Evolutionary conservation across 2,888 invertebrate species (phyloP), one percentile per base, ranked within the genome.

Genomic region (Catocala sponsa): DNA sequence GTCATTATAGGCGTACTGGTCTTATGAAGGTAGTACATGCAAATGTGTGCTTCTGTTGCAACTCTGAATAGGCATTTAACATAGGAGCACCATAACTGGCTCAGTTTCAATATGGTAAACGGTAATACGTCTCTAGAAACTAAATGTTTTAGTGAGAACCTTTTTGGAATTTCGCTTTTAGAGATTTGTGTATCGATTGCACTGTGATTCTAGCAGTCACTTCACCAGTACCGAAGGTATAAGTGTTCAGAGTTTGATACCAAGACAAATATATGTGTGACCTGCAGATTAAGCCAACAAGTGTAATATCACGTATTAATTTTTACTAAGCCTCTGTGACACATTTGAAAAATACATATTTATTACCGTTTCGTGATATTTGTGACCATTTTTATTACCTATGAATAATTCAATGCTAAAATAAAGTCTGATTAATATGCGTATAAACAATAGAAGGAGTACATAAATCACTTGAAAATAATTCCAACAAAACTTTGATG

Each of bases 1-100:
- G 70, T 78, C 70, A 78, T 76, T 79, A 76, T 75, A 78, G 69
- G 59, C 63, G 59, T 55, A 68, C 69, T 55, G 49, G 71, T 63
- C 67, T 70, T 73, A 73, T 75, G 75, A 76, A 74, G 74, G 70
- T 59, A 51, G 69, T 74, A 60, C 65, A 85, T 83, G 85, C 85
- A 81, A 85, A 86, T 86, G 79, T 78, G 74, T 80, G 78, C 77
- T 74, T 72, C 77, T 73, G 77, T 78, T 72, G 77, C 78, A 78
- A 76, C 74, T 78, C 74, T 84, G 79, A 86, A 84, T 81, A 76
- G 82, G 77, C 78, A 80, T 84, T 87, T 85, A 86, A 81, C 84
- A 84, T 87, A 74, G 61, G 68, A 69, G 49, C 62, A 57, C 76
- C 65, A 70, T 73, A 68, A 65, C 68, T 68, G 66, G 72, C 76